Conservation (phyloP, 2,113 vertebrate genomes). For the Gymnogyps californianus region DNA sequence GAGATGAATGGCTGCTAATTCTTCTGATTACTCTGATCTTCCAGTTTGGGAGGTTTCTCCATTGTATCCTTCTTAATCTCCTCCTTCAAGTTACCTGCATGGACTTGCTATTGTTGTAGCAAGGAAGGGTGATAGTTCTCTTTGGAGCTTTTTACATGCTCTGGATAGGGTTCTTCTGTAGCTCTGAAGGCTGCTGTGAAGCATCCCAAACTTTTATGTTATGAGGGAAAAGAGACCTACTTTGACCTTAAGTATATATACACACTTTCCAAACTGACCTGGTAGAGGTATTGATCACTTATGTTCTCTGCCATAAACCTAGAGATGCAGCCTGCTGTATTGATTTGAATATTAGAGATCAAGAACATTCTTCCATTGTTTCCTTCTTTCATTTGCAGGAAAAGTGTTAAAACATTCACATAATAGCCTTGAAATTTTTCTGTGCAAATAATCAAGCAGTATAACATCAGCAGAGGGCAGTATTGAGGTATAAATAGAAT, state of each 20-base stretch:
- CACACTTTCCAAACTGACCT: not conserved
- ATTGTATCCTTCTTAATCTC: not conserved
- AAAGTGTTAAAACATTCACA: not conserved
- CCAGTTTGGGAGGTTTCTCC: not conserved
- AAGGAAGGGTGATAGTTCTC: not conserved
- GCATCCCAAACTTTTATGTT: not conserved
- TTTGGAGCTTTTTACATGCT: not conserved
- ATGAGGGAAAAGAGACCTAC: not conserved
- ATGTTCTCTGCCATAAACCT: not conserved
- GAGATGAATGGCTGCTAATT: not conserved
- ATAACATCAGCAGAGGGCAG: slow-evolving; percentile 51
- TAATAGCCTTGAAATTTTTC: not conserved
- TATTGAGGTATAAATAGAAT: not conserved
- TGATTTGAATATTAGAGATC: not conserved
- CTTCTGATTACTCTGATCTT: not conserved
- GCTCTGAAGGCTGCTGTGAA: not conserved
- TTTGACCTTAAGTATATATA: not conserved
- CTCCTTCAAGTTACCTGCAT: not conserved
- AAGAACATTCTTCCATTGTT: not conserved
- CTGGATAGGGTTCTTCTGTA: not conserved
- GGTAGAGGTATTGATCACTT: not conserved
- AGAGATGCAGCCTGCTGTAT: not conserved
- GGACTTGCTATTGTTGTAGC: not conserved
- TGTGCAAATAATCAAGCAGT: not conserved
- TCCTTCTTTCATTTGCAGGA: not conserved